Base-by-base conservation (phyloP, 2,113 vertebrate species). In the Chlorocebus sabaeus region DNA sequence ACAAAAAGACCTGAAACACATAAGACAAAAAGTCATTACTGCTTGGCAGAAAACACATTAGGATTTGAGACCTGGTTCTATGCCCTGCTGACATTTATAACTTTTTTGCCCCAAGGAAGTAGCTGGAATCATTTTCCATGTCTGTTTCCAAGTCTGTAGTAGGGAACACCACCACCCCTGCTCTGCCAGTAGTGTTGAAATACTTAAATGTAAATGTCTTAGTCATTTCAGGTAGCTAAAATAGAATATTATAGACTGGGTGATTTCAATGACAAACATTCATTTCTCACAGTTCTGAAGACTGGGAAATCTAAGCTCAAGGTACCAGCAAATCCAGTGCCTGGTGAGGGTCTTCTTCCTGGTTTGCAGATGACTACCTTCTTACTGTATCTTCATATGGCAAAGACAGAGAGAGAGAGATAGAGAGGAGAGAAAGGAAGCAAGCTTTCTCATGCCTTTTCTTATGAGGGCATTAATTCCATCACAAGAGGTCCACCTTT, bases 111-210 rank as follows among this genome's bases (percentile, higher is more conserved):
- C 12, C 76, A 64, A 82, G 67, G 12, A 55, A 82, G 52, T 45
- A 78, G 23, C 52, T 57, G 11, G 45, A 81, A 17, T 35, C 23
- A 43, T 11, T 10, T 38, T 89, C 20, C 8, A 32, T 48, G 30
- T 48, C 18, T 4, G 2, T 6, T 12, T 93, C 40, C 35, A 12
- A 35, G 14, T 80, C 25, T 61, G 17, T 45, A 5, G 18, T n/a
- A 0, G 16, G 48, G 16, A 45, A 20, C 4, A 38, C 4, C 17
- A 7, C 2, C 27, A 5, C 35, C 32, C 2, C 18, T 25, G 9
- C 85, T 68, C n/a, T 90, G 8, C 32, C 35, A 2, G 8, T 13
- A 4, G 30, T 3, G 7, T 6, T 57, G 52, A 32, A 75, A 82
- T 61, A 35, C n/a, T 68, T 23, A 23, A 25, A 38, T 57, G 5